A percentile compares a stretch with the other conserved stretches of the same genome.
These are phyloP conservation scores for Chymomyza caudatula DNA, from an alignment of 2,888 invertebrate genomes.

Conservation along the genomic window DNA sequence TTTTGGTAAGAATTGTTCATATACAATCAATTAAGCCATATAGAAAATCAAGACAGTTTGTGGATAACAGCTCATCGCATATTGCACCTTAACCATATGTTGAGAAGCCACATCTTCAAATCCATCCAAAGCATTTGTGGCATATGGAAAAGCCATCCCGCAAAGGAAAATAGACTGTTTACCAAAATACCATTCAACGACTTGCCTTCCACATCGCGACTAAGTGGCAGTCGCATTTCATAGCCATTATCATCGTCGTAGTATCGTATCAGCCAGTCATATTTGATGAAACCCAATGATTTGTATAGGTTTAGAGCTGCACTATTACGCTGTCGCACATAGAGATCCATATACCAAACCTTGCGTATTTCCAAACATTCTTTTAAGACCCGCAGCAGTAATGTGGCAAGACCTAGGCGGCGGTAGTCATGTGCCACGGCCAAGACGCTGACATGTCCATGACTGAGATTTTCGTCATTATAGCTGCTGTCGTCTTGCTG, in stretches of 20 bases:
- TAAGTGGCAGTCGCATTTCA: slow-evolving; percentile 42
- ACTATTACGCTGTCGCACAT: slow-evolving; percentile 36
- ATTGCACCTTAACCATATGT: background rate
- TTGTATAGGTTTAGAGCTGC: slow-evolving; percentile 36
- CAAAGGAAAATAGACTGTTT: background rate
- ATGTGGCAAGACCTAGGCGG: slow-evolving; percentile 39
- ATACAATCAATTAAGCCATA: no score
- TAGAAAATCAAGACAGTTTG: no score
- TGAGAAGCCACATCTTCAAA: background rate
- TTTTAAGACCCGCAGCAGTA: slow-evolving; percentile 21
- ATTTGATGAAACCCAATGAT: slow-evolving; percentile 34
- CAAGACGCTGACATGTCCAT: slow-evolving; percentile 41
- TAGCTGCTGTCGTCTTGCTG: background rate
- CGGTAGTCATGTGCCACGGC: slow-evolving; percentile 32
- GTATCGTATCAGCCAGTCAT: slow-evolving; percentile 12
- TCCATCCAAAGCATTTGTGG: background rate
- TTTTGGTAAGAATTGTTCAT: no score
- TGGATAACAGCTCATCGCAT: no score
- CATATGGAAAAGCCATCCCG: slow-evolving; percentile 2
- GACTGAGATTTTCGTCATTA: background rate
- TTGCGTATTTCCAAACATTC: slow-evolving; percentile 10
- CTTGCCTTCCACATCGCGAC: slow-evolving; percentile 14
- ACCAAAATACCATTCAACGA: slow-evolving; percentile 3
- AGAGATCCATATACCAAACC: slow-evolving; percentile 38
- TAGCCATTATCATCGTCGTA: slow-evolving; percentile 43